A percentile compares a stretch with the other conserved stretches of the same genome.
These are phyloP conservation scores for Chelonus insularis DNA, from an alignment of 1,140 invertebrate species.

Conservation along the genomic window DNA sequence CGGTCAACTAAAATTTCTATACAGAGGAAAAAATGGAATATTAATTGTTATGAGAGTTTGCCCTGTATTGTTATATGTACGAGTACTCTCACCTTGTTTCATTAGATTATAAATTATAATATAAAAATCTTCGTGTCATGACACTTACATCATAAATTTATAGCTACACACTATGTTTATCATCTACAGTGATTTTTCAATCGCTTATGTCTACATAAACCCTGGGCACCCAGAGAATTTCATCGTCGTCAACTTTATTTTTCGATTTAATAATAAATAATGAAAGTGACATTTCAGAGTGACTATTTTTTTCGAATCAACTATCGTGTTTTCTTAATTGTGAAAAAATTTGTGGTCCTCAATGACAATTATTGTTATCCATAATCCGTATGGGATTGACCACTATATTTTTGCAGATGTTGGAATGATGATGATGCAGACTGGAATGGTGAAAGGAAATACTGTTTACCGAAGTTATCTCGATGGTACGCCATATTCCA, in stretches of 20 bases:
- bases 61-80: conserved; percentile 11
- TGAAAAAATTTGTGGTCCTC: neutral
- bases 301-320: no score
- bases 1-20: no score
- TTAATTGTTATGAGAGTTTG: conserved; percentile 5
- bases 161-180: no score
- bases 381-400: conserved; percentile 19
- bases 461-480: conserved; percentile 74
- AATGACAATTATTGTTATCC: neutral
- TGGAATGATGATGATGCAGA: conserved; percentile 93
- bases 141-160: no score
- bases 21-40: no score
- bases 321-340: neutral
- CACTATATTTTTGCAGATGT: conserved; percentile 81
- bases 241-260: no score
- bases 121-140: neutral
- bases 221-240: no score
- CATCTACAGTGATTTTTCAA: no score
- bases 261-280: no score
- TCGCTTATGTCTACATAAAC: no score
- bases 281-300: no score
- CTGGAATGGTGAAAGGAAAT: conserved; percentile 88
- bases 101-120: neutral
- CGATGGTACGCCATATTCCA: conserved; percentile 71
- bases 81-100: conserved; percentile 21